Evolutionary conservation across 2,888 invertebrate genomes (phyloP), one percentile per base, ranked within the genome.

Genomic region (Pantelozetes paolii): DNA sequence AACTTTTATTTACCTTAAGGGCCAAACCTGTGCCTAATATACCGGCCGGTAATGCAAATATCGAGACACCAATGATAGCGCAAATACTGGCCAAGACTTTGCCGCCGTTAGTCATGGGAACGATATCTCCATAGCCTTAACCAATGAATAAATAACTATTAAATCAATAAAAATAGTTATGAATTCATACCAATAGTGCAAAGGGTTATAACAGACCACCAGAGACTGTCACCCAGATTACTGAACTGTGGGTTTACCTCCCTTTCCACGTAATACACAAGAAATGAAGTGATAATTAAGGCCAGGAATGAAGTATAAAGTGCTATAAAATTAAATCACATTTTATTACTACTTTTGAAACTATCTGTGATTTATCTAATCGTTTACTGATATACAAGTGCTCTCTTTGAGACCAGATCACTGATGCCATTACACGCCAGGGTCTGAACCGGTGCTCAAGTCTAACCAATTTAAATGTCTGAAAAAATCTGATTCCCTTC

Each of bases 1-100:
- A 59, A 32, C 15, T 15, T 5, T 11, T 48, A 48, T 59, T 28
- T 57, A 62, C 64, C 42, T 71, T 70, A 0, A 74, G 20, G 1
- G 74, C 74, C 11, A 74, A 5, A 23, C 74, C 74, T 2, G 74
- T 71, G 36, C 71, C 74, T 42, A 32, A 70, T 81, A 82, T 81
- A 78, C 84, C 85, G 26, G 85, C 84, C 8, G 85, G 85, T n/a
- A 85, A 80, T 20, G 84, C 85, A 77, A 85, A 85, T 80, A 85
- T 84, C 5, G 84, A 84, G 20, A 85, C 85, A 2, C 84, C 84
- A 15, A 84, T 78, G 3, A 85, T 80, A 18, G 84, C 83, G 73
- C 83, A 84, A 76, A 84, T 82, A 9, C 84, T 81, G 9, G 84
- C 84, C 28, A 85, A 82, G 28, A 85, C 79, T 78, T 85, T 85